Percentiles rank a stretch among this genome's conserved stretches.
Evolutionary conservation across 2,888 invertebrate species (phyloP).

Genomic region (Lamellibrachia columna): DNA sequence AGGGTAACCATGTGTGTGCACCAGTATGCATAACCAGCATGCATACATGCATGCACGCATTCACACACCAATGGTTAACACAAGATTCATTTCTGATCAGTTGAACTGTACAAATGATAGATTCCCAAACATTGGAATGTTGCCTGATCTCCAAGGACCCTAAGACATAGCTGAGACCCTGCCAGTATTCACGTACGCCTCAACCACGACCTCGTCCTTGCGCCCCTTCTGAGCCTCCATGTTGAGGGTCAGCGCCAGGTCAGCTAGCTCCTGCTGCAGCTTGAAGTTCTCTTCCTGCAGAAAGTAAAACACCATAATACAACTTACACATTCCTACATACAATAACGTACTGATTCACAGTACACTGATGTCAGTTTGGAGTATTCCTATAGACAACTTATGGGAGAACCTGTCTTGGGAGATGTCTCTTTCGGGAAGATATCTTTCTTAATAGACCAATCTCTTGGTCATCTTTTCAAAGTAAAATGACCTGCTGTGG

Average conservation of each 20-base stretch:
- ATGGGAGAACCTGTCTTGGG: not conserved
- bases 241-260: constrained; percentile 59
- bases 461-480: too few relatives aligned
- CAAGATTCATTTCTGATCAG: not conserved
- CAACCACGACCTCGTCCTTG: constrained; percentile 45
- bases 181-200: constrained; percentile 43
- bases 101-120: not conserved
- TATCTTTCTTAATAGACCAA: too few relatives aligned
- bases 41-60: not conserved
- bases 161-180: not conserved
- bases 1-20: too few relatives aligned
- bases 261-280: constrained; percentile 61
- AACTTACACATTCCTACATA: not conserved
- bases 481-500: too few relatives aligned
- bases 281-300: constrained; percentile 57
- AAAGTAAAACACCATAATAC: constrained; percentile 19
- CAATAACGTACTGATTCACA: too few relatives aligned
- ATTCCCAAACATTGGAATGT: not conserved
- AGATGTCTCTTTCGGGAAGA: too few relatives aligned
- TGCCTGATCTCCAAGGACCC: constrained; percentile 23
- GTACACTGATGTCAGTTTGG: not conserved
- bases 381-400: not conserved
- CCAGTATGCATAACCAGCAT: too few relatives aligned
- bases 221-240: constrained; percentile 63
- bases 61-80: not conserved